Conservation (phyloP, 2,113 vertebrate genomes). For the Percina caprodes region DNA sequence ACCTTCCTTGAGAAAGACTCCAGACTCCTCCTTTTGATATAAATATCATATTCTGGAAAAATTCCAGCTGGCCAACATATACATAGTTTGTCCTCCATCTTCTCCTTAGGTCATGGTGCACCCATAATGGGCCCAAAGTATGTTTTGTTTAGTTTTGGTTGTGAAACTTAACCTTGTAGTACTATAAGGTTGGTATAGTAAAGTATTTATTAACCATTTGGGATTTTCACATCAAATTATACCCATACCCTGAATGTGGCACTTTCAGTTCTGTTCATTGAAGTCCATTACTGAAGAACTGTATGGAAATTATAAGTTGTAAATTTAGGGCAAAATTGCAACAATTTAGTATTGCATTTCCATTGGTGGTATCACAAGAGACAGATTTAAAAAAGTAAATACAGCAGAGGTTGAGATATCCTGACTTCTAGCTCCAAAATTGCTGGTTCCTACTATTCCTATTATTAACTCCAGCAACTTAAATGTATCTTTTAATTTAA, state of each 20-base stretch:
- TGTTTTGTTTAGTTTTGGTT: conserved; percentile 6
- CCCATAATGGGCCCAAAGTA: background rate
- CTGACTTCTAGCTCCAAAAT: background rate
- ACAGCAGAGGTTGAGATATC: background rate
- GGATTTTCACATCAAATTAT: background rate
- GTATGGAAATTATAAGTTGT: background rate
- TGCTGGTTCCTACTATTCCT: too few relatives aligned
- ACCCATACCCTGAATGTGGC: background rate
- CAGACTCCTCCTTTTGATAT: conserved; percentile 2
- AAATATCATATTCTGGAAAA: background rate
- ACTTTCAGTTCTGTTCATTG: background rate
- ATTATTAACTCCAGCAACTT: background rate
- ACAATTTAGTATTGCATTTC: background rate
- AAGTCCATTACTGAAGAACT: background rate
- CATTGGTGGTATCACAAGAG: background rate
- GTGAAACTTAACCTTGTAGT: background rate
- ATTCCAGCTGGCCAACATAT: background rate
- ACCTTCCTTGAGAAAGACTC: conserved; percentile 19
- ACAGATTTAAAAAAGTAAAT: background rate
- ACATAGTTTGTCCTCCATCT: background rate
- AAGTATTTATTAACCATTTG: background rate
- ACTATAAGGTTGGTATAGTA: background rate
- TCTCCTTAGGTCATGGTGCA: background rate
- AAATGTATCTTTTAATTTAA: background rate
- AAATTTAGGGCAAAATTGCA: background rate